phyloP scores from a whole-genome alignment of 2,797 vertebrate genomes.

The Leontocebus nigricollis region DNA sequence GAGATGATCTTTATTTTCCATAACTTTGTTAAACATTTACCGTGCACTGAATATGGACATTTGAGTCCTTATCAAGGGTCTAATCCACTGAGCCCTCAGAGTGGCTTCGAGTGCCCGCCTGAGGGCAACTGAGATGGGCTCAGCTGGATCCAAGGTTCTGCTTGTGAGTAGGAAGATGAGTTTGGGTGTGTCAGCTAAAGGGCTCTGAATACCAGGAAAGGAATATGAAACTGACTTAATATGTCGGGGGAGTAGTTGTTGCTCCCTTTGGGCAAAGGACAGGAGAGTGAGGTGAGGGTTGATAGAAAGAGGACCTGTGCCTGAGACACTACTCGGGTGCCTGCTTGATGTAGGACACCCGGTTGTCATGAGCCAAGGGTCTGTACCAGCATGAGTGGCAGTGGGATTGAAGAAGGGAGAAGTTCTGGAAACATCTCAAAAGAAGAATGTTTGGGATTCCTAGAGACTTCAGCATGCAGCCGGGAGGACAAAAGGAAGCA shows the following conservation, averaged over 20 bases:
- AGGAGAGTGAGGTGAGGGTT: accelerated
- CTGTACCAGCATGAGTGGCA: background rate
- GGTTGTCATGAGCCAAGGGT: accelerated
- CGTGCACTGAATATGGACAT: background rate
- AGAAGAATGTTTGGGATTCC: background rate
- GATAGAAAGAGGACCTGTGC: background rate
- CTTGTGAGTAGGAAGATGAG: background rate
- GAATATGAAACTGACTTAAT: accelerated
- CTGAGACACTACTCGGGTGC: background rate
- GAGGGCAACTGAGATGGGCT: background rate
- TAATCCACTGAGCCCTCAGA: background rate
- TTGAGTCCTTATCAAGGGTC: background rate
- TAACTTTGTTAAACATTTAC: background rate
- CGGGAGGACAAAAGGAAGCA: background rate
- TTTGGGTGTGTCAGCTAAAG: background rate
- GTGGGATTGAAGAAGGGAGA: background rate
- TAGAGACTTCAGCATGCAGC: accelerated
- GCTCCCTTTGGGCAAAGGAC: background rate
- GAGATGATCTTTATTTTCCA: background rate
- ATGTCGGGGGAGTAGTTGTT: accelerated
- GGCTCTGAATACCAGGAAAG: background rate
- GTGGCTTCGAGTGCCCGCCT: background rate
- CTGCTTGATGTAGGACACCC: background rate
- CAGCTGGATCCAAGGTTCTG: background rate
- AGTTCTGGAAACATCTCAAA: background rate